Percentiles rank a stretch among this genome's conserved stretches.
phyloP scores from a whole-genome alignment of 2,888 invertebrate species.

The Helicoverpa assulta region DNA sequence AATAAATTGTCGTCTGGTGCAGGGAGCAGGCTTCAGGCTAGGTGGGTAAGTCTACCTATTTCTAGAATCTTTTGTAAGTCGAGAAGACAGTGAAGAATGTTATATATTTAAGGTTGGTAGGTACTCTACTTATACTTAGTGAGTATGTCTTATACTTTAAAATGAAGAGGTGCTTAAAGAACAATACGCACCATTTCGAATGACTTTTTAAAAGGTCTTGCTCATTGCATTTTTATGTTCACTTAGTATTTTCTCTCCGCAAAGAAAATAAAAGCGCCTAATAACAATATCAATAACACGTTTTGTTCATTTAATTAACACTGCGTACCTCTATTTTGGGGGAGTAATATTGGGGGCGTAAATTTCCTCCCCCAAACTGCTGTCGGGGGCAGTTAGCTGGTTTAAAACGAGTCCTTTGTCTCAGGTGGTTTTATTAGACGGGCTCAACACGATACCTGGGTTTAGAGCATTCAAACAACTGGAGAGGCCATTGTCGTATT shows the following conservation, averaged over 20 bases:
- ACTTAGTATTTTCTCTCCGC: not conserved
- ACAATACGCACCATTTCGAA: not conserved
- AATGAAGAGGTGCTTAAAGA: constrained; percentile 2
- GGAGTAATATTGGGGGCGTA: constrained; percentile 30
- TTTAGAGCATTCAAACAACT: not conserved
- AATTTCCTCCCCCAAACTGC: constrained; percentile 47
- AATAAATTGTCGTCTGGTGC: no score
- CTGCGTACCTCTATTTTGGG: not conserved
- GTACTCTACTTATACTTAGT: no score
- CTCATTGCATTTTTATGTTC: not conserved
- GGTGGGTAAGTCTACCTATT: no score
- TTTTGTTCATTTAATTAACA: constrained; percentile 40
- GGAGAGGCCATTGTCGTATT: no score
- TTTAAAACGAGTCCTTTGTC: constrained; percentile 41
- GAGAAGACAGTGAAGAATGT: no score
- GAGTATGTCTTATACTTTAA: not conserved
- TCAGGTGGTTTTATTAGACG: constrained; percentile 58
- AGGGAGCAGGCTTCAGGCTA: no score
- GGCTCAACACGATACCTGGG: constrained; percentile 34
- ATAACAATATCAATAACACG: constrained; percentile 12
- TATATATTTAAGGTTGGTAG: not conserved
- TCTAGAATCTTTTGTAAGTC: no score
- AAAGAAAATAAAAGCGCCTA: not conserved
- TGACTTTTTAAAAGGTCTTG: not conserved
- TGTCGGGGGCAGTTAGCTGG: constrained; percentile 32